phyloP scores from a whole-genome alignment of 1,140 invertebrate species.

The Sitophilus oryzae region DNA sequence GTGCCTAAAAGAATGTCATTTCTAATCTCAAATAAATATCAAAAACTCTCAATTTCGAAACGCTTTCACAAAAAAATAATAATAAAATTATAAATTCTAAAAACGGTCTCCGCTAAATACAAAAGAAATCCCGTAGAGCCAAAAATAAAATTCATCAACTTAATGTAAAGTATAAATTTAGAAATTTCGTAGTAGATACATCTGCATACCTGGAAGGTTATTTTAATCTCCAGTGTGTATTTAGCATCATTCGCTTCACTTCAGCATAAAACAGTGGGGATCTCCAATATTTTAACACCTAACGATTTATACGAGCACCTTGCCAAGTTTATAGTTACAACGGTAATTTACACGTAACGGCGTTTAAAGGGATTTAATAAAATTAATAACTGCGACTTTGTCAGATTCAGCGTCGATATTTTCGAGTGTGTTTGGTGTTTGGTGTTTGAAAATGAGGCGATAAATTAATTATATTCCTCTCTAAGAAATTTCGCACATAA shows the following conservation, averaged over 20 bases:
- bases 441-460: too few species aligned
- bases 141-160: not conserved
- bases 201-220: not conserved
- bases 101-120: not conserved
- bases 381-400: slow-evolving; percentile 22
- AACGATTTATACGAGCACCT: slow-evolving; percentile 25
- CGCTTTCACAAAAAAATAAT: too few species aligned
- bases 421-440: slow-evolving; percentile 5
- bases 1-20: too few species aligned
- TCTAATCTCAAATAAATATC: too few species aligned
- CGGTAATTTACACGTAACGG: slow-evolving; percentile 27
- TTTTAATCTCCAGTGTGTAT: slow-evolving; percentile 11
- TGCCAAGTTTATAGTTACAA: slow-evolving; percentile 26
- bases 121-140: not conserved
- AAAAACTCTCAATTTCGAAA: too few species aligned
- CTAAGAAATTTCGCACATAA: too few species aligned
- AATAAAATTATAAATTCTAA: not conserved
- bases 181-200: not conserved
- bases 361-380: slow-evolving; percentile 20
- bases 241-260: slow-evolving; percentile 16
- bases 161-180: not conserved
- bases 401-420: slow-evolving; percentile 14
- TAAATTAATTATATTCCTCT: too few species aligned
- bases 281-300: slow-evolving; percentile 23
- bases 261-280: slow-evolving; percentile 21